These are phyloP conservation scores for Phymastichus coffea DNA, from an alignment of 1,140 invertebrate genomes.

Conservation along the genomic window DNA sequence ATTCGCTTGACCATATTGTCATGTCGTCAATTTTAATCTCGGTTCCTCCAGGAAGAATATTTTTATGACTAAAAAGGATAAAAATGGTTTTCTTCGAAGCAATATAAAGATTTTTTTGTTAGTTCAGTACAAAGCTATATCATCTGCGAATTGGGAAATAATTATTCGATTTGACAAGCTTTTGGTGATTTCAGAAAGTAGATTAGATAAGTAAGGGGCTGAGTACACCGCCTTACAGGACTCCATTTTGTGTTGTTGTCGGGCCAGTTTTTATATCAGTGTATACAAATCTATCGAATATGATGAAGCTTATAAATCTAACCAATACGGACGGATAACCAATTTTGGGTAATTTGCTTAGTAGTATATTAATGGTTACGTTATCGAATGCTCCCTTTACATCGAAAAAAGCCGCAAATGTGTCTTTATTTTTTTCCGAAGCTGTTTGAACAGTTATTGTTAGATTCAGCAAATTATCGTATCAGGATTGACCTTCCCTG, in stretches of 20 bases:
- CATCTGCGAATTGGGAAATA: neutral
- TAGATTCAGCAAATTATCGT: neutral
- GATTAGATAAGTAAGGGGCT: neutral
- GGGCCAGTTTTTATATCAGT: neutral
- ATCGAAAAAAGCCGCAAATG: neutral
- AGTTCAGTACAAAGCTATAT: neutral
- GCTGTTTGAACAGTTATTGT: neutral
- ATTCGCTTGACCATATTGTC: neutral
- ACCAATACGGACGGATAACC: neutral
- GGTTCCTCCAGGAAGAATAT: neutral
- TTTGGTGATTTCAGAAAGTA: too few relatives aligned
- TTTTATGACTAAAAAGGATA: neutral
- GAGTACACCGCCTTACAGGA: neutral
- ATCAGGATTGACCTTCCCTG: neutral
- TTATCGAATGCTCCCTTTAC: conserved; percentile 5
- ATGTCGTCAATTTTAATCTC: neutral
- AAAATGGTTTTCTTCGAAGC: neutral
- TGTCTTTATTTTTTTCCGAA: neutral
- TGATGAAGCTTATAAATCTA: neutral
- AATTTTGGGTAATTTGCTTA: neutral
- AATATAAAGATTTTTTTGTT: too few relatives aligned
- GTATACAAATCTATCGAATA: neutral
- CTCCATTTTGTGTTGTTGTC: neutral
- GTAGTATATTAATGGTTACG: neutral
- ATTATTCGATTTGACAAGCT: neutral